phyloP scores from a whole-genome alignment of 2,113 vertebrate genomes.

The Urocynchramus pylzowi region DNA sequence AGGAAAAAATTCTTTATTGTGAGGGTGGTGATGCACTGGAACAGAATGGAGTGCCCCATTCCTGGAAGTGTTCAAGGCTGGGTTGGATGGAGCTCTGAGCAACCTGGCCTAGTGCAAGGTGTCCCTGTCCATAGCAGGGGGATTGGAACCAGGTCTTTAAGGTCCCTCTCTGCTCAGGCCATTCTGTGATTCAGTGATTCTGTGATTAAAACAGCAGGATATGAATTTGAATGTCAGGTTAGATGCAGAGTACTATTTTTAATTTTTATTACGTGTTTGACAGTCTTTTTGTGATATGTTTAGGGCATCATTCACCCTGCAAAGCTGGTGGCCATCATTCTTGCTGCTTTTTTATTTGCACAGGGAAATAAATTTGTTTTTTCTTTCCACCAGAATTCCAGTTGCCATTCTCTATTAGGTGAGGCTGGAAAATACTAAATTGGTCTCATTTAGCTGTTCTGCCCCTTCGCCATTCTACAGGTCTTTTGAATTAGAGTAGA shows the following conservation, averaged over 20 bases:
- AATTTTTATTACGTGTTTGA: not conserved
- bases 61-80: not conserved
- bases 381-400: rapidly evolving
- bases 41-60: not conserved
- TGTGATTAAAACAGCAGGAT: not conserved
- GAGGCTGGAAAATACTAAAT: not conserved
- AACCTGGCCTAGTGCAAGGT: not conserved
- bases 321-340: not conserved
- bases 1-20: not conserved
- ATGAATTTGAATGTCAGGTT: not conserved
- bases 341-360: not conserved
- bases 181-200: not conserved
- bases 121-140: not conserved
- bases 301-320: not conserved
- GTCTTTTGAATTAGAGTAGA: not conserved
- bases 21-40: not conserved
- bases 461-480: not conserved
- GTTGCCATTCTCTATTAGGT: not conserved
- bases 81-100: not conserved
- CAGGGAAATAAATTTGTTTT: not conserved
- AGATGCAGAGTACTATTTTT: not conserved
- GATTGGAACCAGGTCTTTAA: not conserved
- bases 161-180: not conserved
- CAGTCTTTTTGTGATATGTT: not conserved
- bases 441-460: not conserved